phyloP scores from a whole-genome alignment of 2,888 invertebrate species.

The Standfussiana lucernea region DNA sequence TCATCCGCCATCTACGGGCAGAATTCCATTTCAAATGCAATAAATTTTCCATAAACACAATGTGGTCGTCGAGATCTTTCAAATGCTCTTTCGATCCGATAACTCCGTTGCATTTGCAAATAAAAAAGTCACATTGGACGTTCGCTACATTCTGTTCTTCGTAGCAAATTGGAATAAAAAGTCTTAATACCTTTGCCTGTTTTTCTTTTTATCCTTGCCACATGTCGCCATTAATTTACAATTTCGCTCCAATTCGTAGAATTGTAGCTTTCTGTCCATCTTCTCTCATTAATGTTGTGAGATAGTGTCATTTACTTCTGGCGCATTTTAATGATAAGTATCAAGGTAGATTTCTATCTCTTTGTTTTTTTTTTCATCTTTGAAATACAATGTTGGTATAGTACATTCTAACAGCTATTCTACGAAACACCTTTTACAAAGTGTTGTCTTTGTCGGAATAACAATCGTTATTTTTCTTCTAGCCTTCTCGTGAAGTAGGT shows the following conservation, averaged over 20 bases:
- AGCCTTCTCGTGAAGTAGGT: neutral
- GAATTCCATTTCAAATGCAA: conserved; percentile 46
- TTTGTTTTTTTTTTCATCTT: neutral
- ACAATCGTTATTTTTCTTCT: neutral
- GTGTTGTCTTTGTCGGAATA: neutral
- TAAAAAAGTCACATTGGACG: conserved; percentile 40
- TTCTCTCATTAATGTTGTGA: conserved; percentile 2
- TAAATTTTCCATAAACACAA: conserved; percentile 48
- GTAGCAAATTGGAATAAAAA: conserved; percentile 44
- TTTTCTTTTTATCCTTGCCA: conserved; percentile 38
- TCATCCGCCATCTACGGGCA: conserved; percentile 8
- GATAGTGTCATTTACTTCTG: conserved; percentile 1
- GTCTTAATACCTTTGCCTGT: conserved; percentile 27
- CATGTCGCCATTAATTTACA: conserved; percentile 50
- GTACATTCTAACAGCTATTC: neutral
- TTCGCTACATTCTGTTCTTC: conserved; percentile 40
- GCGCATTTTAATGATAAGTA: neutral
- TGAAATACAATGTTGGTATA: neutral
- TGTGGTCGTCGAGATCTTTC: conserved; percentile 52
- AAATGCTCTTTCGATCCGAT: conserved; percentile 55
- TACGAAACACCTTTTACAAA: neutral
- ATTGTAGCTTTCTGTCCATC: conserved; percentile 29
- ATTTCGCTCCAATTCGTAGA: conserved; percentile 52
- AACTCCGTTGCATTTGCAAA: conserved; percentile 49
- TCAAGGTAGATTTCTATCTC: neutral